Base-by-base conservation (phyloP, 1,140 invertebrate genomes). In the Drosophila ficusphila region DNA sequence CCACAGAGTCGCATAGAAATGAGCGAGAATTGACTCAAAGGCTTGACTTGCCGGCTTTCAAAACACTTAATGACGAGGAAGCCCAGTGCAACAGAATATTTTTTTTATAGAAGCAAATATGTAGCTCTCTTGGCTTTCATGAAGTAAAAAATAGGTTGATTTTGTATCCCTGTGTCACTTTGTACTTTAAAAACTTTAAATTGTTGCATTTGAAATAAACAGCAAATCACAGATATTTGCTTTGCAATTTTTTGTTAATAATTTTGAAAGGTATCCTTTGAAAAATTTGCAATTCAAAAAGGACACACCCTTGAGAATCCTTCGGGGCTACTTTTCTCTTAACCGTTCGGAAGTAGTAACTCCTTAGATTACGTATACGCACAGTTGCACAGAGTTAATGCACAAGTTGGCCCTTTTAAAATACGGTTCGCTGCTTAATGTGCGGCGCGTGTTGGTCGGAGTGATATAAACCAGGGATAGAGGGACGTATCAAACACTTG, bases 401-500 rank as follows among this genome's bases (percentile, higher is more conserved):
- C 54, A 23, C 60, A 61, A 58, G 57, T 71, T 49, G 33, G 67
- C 42, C 49, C 51, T 56, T 74, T 52, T 83, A 64, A 78, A 82
- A 69, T 57, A 82, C 38, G 42, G 34, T 57, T 75, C 53, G 64
- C 41, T 68, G 57, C 56, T 60, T 85, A 85, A 85, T 85, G 81
- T 79, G 57, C 57, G 64, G 81, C 79, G 83, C 79, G 79, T 85
- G 81, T 73, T 69, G 44, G 19, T 38, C 44, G 34, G 56, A 58
- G 46, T 44, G 44, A 54, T 27, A 16, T 47, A 39, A 48, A 47
- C 51, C 34, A 16, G 27, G 56, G 39, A 54, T 42, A 47, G 21
- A 58, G 19, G 16, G 16, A 49, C 42, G 53, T 38, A 67, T 52
- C 74, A 62, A 56, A 41, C 68, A 72, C 74, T 73, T 64, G 60